Evolutionary conservation across 1,140 invertebrate species (phyloP).

Genomic region (Euglossa dilemma): DNA sequence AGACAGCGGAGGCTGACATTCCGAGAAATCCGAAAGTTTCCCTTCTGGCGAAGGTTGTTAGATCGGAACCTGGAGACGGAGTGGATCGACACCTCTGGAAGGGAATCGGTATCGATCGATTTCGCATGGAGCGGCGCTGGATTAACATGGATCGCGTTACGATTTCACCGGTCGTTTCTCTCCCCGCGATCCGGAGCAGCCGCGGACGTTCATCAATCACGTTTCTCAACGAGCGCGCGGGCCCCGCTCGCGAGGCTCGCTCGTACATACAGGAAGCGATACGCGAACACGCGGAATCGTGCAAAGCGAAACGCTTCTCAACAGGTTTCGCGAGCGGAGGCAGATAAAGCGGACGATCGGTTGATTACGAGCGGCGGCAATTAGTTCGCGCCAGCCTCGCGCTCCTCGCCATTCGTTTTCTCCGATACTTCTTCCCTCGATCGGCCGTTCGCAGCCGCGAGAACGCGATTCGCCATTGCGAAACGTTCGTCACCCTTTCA

Average conservation of each 20-base stretch:
- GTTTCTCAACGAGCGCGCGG: background rate
- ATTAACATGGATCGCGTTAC: constrained; percentile 2
- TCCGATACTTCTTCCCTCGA: background rate
- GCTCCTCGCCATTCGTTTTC: background rate
- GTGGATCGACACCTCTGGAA: background rate
- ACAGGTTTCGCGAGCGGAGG: constrained; percentile 33
- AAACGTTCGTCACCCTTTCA: constrained; percentile 48
- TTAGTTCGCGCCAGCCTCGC: constrained; percentile 10
- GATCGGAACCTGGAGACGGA: too few species aligned
- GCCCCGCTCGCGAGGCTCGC: background rate
- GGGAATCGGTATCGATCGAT: background rate
- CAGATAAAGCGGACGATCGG: constrained; percentile 17
- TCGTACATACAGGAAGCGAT: constrained; percentile 5
- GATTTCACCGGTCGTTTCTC: constrained; percentile 8
- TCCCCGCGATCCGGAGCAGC: background rate
- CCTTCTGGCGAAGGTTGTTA: too few species aligned
- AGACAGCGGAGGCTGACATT: too few species aligned
- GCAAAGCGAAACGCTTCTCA: constrained; percentile 18
- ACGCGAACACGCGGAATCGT: constrained; percentile 17
- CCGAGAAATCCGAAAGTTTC: too few species aligned
- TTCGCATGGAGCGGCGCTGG: background rate
- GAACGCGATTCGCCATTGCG: too few species aligned
- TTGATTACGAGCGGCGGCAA: constrained; percentile 29
- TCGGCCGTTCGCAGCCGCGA: too few species aligned
- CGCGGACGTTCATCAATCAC: constrained; percentile 32